Evolutionary conservation across 2,113 vertebrate genomes (phyloP), one percentile per base, ranked within the genome.

Genomic region (Dicentrarchus labrax): DNA sequence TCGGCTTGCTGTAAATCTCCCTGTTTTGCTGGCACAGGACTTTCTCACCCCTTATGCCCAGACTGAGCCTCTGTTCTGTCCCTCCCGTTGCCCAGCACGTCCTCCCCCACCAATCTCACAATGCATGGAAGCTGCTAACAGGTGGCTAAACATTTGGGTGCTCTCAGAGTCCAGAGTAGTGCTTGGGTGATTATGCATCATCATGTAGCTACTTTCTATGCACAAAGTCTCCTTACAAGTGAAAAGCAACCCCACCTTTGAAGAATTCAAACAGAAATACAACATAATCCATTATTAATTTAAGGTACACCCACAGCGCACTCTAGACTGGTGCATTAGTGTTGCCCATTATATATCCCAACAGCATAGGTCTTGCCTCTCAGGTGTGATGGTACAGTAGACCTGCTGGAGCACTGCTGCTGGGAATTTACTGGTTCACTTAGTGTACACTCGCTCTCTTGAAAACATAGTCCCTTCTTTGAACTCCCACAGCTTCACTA

Each of bases 91-190:
- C 72, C 80, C 22, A 15, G 72, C 72, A 54, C 41, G 10, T 65
- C 77, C 76, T 47, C 79, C 80, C 13, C 82, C 66, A 50, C 71
- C 76, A 80, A 81, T 80, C 67, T 83, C 88, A 70, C 82, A 78
- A 78, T 70, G 83, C 86, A 74, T 67, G 62, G 38, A 77, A 86
- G 82, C 87, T 88, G 88, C 92, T 91, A 93, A 94, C 94, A 95
- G 94, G 93, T 95, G 93, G 92, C 84, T 85, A 72, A 90, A 77
- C 90, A 92, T 94, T 94, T 88, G 90, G 64, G 71, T 80, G 74
- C 83, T 90, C 69, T 84, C 80, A 7, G 75, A 80, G 78, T 92
- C 84, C 90, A 82, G 66, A 74, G 77, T 54, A 88, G 61, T 50
- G 73, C 77, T 86, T 3, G 61, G 43, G 80, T 78, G 66, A 85